Conservation (phyloP, 1,140 invertebrate genomes). For the Megathymus violae region DNA sequence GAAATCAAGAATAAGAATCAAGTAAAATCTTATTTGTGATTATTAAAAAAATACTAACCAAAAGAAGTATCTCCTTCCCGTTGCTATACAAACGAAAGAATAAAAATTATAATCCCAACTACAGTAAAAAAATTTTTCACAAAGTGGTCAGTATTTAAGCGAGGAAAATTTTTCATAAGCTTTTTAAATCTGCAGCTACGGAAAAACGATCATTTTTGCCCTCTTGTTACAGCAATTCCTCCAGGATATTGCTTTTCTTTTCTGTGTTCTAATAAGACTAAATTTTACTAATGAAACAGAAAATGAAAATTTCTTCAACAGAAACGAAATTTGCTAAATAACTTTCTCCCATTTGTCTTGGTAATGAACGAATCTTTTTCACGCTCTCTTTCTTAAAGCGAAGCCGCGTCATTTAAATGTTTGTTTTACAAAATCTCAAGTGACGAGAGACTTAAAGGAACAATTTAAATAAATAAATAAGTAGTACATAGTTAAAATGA, state of each 20-base stretch:
- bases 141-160: constrained; percentile 45
- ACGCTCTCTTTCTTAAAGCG: constrained; percentile 37
- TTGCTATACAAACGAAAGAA: constrained; percentile 10
- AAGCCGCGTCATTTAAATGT: constrained; percentile 27
- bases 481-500: no score
- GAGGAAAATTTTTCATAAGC: constrained; percentile 43
- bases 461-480: constrained; percentile 4
- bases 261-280: constrained; percentile 66
- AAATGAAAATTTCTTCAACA: constrained; percentile 64
- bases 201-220: constrained; percentile 56
- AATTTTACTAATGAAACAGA: constrained; percentile 77
- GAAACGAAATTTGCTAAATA: constrained; percentile 61
- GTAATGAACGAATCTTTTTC: constrained; percentile 55
- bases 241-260: constrained; percentile 63
- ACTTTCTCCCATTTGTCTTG: constrained; percentile 57
- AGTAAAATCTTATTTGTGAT: no score
- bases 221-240: constrained; percentile 61
- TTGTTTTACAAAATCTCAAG: constrained; percentile 33
- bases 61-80: constrained; percentile 4
- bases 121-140: constrained; percentile 33
- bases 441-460: neutral
- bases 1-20: no score
- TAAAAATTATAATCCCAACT: constrained; percentile 31
- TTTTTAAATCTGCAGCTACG: constrained; percentile 45
- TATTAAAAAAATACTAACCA: no score